phyloP scores from a whole-genome alignment of 2,888 invertebrate genomes.

The Agapostemon virescens region DNA sequence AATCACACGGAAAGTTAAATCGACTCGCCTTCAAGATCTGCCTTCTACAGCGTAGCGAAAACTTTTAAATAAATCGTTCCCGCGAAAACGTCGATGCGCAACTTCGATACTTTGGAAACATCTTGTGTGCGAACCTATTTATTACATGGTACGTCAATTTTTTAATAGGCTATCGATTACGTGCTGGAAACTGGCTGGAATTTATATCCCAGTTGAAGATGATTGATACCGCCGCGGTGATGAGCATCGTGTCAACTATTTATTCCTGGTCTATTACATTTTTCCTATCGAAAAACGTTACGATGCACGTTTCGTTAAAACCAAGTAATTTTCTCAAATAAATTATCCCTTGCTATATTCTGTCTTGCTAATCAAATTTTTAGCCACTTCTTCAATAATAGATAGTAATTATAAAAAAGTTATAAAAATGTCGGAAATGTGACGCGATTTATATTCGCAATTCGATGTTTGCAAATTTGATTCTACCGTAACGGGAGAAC shows the following conservation, averaged over 20 bases:
- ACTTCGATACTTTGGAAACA: constrained; percentile 22
- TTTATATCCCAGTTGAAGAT: neutral
- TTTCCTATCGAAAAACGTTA: neutral
- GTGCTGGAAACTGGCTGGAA: neutral
- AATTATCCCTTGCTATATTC: neutral
- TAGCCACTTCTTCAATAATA: no score
- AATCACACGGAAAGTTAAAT: constrained; percentile 60
- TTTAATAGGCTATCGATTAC: constrained; percentile 8
- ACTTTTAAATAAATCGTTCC: constrained; percentile 51
- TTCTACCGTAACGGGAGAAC: neutral
- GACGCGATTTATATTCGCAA: neutral
- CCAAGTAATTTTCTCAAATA: neutral
- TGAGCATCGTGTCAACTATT: neutral
- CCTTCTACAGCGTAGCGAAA: constrained; percentile 21
- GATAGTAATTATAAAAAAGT: no score
- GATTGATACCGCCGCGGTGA: constrained; percentile 9
- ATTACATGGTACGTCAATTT: constrained; percentile 17
- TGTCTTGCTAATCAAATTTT: no score
- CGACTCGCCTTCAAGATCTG: constrained; percentile 47
- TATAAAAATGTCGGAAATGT: neutral
- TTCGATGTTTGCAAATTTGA: neutral
- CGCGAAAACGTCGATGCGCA: constrained; percentile 28
- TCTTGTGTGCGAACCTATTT: constrained; percentile 18
- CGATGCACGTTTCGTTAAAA: neutral
- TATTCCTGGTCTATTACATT: neutral